Evolutionary conservation across 2,888 invertebrate species (phyloP).

Genomic region (Drosophila nr. fundita): DNA sequence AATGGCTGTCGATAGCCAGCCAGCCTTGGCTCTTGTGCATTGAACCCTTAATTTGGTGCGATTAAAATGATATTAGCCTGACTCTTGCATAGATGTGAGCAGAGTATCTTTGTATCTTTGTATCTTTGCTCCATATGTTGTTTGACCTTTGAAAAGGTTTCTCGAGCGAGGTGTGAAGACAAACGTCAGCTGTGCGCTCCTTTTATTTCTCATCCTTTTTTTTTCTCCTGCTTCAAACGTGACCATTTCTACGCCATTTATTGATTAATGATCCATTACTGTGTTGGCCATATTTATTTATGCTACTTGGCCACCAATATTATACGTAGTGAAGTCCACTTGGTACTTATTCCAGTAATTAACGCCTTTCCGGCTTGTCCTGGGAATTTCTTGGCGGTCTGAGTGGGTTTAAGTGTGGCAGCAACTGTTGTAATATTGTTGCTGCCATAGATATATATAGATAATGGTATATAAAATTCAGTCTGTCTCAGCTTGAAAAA

Average conservation of each 20-base stretch:
- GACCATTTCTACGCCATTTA: conserved; percentile 65
- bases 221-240: conserved; percentile 5
- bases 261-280: conserved; percentile 83
- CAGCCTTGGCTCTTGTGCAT: conserved; percentile 45
- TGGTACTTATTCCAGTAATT: conserved; percentile 56
- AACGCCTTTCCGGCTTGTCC: conserved; percentile 72
- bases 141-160: conserved; percentile 35
- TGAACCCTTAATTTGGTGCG: conserved; percentile 78
- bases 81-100: conserved; percentile 6
- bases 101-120: background rate
- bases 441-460: background rate
- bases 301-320: background rate
- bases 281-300: conserved; percentile 19
- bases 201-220: background rate
- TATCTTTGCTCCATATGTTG: conserved; percentile 64
- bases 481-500: background rate
- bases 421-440: conserved; percentile 14
- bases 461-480: background rate
- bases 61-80: conserved; percentile 82
- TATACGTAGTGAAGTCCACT: conserved; percentile 2
- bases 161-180: conserved; percentile 78
- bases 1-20: conserved; percentile 37
- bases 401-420: background rate
- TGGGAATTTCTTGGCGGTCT: background rate
- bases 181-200: conserved; percentile 59